Evolutionary conservation across 2,888 invertebrate genomes (phyloP), one percentile per base, ranked within the genome.

Genomic region (Sminthurinus aureus): DNA sequence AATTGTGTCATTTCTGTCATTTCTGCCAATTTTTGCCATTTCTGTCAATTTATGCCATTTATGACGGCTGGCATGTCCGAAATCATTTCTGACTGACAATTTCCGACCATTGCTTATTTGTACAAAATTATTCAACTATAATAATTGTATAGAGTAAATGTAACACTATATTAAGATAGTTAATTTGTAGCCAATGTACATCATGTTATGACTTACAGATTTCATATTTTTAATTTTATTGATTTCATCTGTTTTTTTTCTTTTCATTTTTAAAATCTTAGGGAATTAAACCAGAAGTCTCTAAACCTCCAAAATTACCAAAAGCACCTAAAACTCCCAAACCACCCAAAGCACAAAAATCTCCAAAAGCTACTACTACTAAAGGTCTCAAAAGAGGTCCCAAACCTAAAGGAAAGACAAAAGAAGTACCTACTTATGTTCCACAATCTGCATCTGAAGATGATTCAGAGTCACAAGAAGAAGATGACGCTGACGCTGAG

Each of bases 391-490:
- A 38, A 38, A 38, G 38, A 38, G 38, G 38, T 38, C 77, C 77
- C 2, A 79, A 79, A 67, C 50, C 81, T 3, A 81, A 75, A 76
- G 67, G 15, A 6, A 69, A n/a, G 75, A 74, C 58, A 24, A 38
- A 79, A 81, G 50, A 83, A 13, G 50, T 80, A 51, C 38, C 22
- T 20, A 83, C 85, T n/a, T 87, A 88, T 78, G 38, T 86, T 18
- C 87, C 87, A 38, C 83, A 85, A 73, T 86, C 86, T 12, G 84
- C 76, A 66, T 85, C 86, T 1, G 85, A 77, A 51, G 51, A 86
- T 18, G 86, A 82, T n/a, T 85, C 87, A 0, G 85, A 85, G 9
- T 84, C 85, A 58, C 84, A 84, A 93, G 79, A 93, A 92, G 85
- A 80, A 85, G 85, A 88, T 82, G 87, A 87, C 12, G 86, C 84